Percentiles rank a stretch among this genome's conserved stretches.
These are phyloP conservation scores for Chondrilla cf. caribensis DNA, from an alignment of 37 sponge, comb jelly and placozoan genomes.

Conservation along the genomic window DNA sequence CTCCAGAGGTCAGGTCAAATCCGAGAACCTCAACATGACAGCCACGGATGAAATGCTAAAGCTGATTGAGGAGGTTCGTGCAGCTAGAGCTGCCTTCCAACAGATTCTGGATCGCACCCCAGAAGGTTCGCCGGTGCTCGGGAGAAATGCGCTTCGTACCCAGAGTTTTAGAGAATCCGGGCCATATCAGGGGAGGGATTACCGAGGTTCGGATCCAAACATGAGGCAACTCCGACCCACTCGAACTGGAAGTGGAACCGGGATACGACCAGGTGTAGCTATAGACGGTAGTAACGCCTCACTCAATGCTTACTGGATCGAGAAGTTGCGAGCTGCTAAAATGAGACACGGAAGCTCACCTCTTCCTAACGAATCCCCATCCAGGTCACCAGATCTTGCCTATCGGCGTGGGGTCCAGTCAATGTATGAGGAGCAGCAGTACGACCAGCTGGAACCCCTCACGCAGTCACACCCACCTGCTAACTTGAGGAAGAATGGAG, in stretches of 20 bases:
- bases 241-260: background rate
- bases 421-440: background rate
- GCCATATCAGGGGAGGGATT: background rate
- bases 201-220: background rate
- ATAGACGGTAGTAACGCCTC: constrained; percentile 14
- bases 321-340: background rate
- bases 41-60: constrained; percentile 19
- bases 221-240: background rate
- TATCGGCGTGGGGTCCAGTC: too few relatives aligned
- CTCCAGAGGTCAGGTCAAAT: background rate
- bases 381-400: background rate
- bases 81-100: constrained; percentile 14
- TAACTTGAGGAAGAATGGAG: background rate
- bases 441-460: constrained; percentile 4
- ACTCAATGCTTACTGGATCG: constrained; percentile 17
- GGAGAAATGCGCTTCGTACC: background rate
- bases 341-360: background rate
- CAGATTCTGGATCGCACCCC: constrained; percentile 9
- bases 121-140: constrained; percentile 1
- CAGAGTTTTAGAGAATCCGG: constrained; percentile 20
- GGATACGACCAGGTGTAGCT: background rate
- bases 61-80: constrained; percentile 24
- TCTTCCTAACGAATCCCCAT: background rate
- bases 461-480: background rate
- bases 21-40: background rate